Evolutionary conservation across 2,888 invertebrate genomes (phyloP).

Genomic region (Drosophila paranaensis): DNA sequence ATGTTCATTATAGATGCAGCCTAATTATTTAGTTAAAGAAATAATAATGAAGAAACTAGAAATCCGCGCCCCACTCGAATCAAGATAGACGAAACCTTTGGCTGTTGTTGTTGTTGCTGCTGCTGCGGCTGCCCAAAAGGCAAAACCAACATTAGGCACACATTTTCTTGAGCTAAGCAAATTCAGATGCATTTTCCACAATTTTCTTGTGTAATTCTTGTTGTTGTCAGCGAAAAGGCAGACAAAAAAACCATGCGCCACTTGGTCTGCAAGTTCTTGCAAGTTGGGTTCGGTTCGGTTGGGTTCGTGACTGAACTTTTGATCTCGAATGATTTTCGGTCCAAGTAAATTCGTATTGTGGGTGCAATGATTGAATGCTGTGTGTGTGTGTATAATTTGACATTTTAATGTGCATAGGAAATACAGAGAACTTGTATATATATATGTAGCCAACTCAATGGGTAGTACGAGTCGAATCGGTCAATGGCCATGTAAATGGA

Average conservation of each 20-base stretch:
- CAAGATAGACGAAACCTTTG: slow-evolving; percentile 13
- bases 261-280: slow-evolving; percentile 52
- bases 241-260: slow-evolving; percentile 45
- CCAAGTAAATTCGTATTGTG: slow-evolving; percentile 49
- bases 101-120: neutral
- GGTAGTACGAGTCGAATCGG: slow-evolving; percentile 42
- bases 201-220: slow-evolving; percentile 34
- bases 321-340: slow-evolving; percentile 64
- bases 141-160: slow-evolving; percentile 37
- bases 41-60: slow-evolving; percentile 6
- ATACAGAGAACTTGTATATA: slow-evolving; percentile 15
- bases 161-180: slow-evolving; percentile 23
- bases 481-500: slow-evolving; percentile 74
- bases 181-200: slow-evolving; percentile 41
- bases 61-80: neutral
- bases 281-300: slow-evolving; percentile 40
- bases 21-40: slow-evolving; percentile 6
- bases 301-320: slow-evolving; percentile 75
- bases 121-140: slow-evolving; percentile 15
- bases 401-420: slow-evolving; percentile 74
- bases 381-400: slow-evolving; percentile 63
- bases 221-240: neutral
- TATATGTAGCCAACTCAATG: slow-evolving; percentile 14
- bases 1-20: neutral
- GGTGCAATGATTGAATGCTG: slow-evolving; percentile 75